phyloP scores from a whole-genome alignment of 2,113 vertebrate species.

The Misgurnus mizolepis region DNA sequence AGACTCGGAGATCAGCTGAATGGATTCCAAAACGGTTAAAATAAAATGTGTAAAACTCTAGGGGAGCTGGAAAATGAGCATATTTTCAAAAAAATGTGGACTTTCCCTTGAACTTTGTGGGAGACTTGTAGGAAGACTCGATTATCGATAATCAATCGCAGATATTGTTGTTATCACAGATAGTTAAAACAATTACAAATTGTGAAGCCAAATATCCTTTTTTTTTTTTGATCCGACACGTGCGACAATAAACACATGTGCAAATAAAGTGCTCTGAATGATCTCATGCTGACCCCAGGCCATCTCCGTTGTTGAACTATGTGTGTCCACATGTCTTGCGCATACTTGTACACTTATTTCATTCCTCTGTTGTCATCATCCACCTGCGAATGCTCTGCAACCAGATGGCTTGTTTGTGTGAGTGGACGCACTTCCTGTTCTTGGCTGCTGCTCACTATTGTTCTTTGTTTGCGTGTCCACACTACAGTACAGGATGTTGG shows the following conservation, averaged over 20 bases:
- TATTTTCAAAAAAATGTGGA: too few relatives aligned
- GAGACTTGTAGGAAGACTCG: too few relatives aligned
- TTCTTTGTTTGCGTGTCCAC: constrained; percentile 41
- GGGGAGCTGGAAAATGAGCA: too few relatives aligned
- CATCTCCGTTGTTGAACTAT: not conserved
- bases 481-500: constrained; percentile 86
- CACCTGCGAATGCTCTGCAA: not conserved
- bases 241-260: not conserved
- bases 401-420: constrained; percentile 25
- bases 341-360: not conserved
- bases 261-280: not conserved
- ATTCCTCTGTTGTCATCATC: not conserved
- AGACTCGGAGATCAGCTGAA: too few relatives aligned
- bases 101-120: too few relatives aligned
- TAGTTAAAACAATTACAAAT: too few relatives aligned
- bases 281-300: not conserved
- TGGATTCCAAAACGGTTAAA: too few relatives aligned
- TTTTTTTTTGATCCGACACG: too few relatives aligned
- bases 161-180: too few relatives aligned
- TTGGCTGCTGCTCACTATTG: constrained; percentile 30
- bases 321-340: not conserved
- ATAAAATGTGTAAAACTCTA: too few relatives aligned
- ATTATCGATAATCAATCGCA: too few relatives aligned
- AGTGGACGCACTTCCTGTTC: constrained; percentile 16
- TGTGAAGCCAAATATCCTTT: too few relatives aligned